phyloP scores from a whole-genome alignment of 92 coral and sea anemone species.

The Virgularia gustaviana region DNA sequence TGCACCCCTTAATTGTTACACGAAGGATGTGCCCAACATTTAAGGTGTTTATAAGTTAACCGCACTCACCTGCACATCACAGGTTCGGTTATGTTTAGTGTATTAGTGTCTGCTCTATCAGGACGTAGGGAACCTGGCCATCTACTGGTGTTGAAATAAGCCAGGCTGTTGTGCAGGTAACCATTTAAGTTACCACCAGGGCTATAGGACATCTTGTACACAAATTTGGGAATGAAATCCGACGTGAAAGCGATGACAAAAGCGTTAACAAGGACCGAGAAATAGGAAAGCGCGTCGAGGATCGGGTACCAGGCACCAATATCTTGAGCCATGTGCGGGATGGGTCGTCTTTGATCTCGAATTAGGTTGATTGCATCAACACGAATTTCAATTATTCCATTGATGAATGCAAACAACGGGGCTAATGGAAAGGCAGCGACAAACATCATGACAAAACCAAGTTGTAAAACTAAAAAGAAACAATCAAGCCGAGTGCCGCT shows the following conservation, averaged over 20 bases:
- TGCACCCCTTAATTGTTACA: no score
- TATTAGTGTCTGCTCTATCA: no score
- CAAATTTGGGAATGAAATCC: constrained; percentile 77
- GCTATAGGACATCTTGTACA: constrained; percentile 77
- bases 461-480: constrained; percentile 68
- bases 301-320: constrained; percentile 79
- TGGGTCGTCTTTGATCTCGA: constrained; percentile 67
- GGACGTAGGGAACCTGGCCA: constrained; percentile 23
- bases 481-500: not conserved
- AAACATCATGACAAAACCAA: constrained; percentile 93
- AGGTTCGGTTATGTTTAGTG: no score
- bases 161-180: constrained; percentile 81
- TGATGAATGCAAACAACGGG: constrained; percentile 78
- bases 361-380: constrained; percentile 87
- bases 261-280: constrained; percentile 69
- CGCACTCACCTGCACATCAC: no score
- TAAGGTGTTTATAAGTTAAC: no score
- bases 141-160: constrained; percentile 69
- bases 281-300: constrained; percentile 54
- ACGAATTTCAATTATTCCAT: constrained; percentile 69
- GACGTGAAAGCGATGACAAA: constrained; percentile 74
- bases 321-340: constrained; percentile 64
- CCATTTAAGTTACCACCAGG: constrained; percentile 77
- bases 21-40: no score
- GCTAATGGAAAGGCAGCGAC: constrained; percentile 87